Conservation (phyloP, 53 echinoderm and acorn worm genomes). For the Patiria pectinifera region DNA sequence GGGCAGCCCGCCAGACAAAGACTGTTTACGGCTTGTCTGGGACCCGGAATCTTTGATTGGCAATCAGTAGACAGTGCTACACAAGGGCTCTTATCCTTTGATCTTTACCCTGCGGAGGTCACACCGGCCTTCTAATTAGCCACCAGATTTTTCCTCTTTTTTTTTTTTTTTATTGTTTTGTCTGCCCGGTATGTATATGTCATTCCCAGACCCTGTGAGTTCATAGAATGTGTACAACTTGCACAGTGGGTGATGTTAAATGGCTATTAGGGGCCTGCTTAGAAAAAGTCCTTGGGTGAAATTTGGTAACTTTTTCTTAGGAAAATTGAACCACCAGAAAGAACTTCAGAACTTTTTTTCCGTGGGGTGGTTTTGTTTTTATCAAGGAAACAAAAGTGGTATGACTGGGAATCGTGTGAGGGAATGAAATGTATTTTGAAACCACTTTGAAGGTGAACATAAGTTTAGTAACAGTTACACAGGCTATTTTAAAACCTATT, state of each 20-base stretch:
- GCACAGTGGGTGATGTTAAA: constrained; percentile 35
- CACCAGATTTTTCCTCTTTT: background rate
- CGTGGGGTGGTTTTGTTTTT: background rate
- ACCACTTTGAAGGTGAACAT: background rate
- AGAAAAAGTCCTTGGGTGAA: constrained; percentile 4
- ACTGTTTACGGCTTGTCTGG: constrained; percentile 48
- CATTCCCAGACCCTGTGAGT: constrained; percentile 6
- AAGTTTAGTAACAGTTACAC: background rate
- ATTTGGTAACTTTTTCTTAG: constrained; percentile 22
- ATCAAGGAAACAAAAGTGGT: background rate
- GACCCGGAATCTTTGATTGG: constrained; percentile 31
- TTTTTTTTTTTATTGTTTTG: constrained; percentile 42
- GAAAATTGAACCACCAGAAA: too few species aligned
- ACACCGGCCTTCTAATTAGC: constrained; percentile 48
- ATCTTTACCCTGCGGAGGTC: constrained; percentile 58
- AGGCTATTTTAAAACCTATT: background rate
- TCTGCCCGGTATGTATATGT: constrained; percentile 31
- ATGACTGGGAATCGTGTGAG: background rate
- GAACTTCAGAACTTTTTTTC: background rate
- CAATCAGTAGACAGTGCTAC: constrained; percentile 39
- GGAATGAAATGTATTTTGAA: background rate
- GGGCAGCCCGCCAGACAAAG: constrained; percentile 32
- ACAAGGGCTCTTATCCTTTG: constrained; percentile 63
- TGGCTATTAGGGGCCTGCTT: constrained; percentile 47
- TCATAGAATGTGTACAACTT: background rate